phyloP scores from a whole-genome alignment of 2,797 vertebrate species.

The Tinamus major region DNA sequence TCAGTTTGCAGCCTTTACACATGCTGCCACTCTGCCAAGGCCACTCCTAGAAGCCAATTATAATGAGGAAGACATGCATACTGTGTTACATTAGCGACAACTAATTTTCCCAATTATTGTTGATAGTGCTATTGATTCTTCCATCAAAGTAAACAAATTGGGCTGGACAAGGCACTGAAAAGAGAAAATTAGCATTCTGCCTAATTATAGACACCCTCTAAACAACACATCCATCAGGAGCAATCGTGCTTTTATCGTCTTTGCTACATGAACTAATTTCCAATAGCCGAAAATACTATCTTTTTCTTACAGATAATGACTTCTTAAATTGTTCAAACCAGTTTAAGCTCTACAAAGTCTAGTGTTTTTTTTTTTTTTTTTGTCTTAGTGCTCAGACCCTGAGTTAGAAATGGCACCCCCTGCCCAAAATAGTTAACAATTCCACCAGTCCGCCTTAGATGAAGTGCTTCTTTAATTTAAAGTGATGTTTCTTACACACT shows the following conservation, averaged over 20 bases:
- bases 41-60: not conserved
- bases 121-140: slow-evolving; percentile 49
- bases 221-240: slow-evolving; percentile 8
- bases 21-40: not conserved
- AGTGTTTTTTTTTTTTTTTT: not conserved
- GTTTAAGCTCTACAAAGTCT: not conserved
- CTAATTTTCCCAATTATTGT: slow-evolving; percentile 64
- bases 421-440: no score
- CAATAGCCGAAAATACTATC: not conserved
- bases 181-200: not conserved
- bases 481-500: not conserved
- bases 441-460: not conserved
- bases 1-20: slow-evolving; percentile 8
- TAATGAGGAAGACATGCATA: slow-evolving; percentile 25
- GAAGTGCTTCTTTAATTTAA: not conserved
- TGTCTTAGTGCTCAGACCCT: not conserved
- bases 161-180: slow-evolving; percentile 36
- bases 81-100: slow-evolving; percentile 45
- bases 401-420: not conserved
- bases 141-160: slow-evolving; percentile 64
- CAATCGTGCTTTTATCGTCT: not conserved
- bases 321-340: not conserved
- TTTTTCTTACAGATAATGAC: not conserved
- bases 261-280: not conserved
- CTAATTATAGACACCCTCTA: slow-evolving; percentile 39